Evolutionary conservation across 2,797 vertebrate genomes (phyloP).

Genomic region (Todus mexicanus): DNA sequence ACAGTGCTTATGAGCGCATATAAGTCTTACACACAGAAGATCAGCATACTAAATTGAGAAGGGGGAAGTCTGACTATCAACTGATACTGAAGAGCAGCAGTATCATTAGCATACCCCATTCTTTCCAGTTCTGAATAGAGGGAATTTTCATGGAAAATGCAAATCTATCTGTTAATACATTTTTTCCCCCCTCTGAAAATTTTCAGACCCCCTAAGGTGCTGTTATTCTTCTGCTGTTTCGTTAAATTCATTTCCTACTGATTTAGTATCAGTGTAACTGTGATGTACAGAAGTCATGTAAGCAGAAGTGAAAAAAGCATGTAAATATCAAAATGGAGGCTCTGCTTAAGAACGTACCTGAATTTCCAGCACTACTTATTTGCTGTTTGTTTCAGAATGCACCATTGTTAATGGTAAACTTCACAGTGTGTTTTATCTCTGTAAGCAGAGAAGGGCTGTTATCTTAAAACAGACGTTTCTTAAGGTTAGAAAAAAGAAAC

Average conservation of each 20-base stretch:
- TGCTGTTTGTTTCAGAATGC: not conserved
- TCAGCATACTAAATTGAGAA: not conserved
- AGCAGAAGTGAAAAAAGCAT: constrained; percentile 1
- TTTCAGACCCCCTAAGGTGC: not conserved
- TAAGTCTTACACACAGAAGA: not conserved
- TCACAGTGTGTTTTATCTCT: not conserved
- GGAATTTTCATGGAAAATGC: not conserved
- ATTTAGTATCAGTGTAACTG: not conserved
- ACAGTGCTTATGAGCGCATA: not conserved
- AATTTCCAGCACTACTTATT: not conserved
- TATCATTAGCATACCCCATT: not conserved
- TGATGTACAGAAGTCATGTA: not conserved
- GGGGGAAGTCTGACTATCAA: not conserved
- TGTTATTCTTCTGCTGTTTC: not conserved
- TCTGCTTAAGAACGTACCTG: not conserved
- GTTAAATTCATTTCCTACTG: not conserved
- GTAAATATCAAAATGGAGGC: not conserved
- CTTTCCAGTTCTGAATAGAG: not conserved
- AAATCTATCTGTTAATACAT: not conserved
- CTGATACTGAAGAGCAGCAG: not conserved
- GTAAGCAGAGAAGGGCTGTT: not conserved
- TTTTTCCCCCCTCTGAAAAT: not conserved
- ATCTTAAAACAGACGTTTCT: not conserved
- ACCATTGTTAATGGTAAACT: not conserved
- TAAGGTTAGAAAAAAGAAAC: not conserved